phyloP scores from a whole-genome alignment of 2,888 invertebrate species.

The Pyrochroa serraticornis region DNA sequence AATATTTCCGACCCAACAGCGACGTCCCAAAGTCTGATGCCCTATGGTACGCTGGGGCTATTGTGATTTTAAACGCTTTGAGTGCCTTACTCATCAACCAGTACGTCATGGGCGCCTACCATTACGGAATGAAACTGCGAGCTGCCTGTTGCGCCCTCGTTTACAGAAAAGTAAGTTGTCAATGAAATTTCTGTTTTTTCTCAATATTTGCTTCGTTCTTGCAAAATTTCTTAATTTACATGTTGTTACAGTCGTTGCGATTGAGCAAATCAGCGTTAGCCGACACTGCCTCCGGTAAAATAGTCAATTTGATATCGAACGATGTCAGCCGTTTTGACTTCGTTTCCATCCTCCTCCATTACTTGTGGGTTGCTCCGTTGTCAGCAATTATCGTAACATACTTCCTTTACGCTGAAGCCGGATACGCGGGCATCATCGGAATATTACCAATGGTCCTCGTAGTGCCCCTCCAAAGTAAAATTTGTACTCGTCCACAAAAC shows the following conservation, averaged over 20 bases:
- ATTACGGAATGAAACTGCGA: constrained; percentile 81
- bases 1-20: constrained; percentile 66
- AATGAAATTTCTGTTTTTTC: too few species aligned
- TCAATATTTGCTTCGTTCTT: not conserved
- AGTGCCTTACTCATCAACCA: constrained; percentile 71
- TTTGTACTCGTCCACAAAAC: constrained; percentile 2
- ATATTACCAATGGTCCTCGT: constrained; percentile 78
- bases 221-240: not conserved
- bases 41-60: constrained; percentile 66
- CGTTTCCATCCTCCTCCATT: constrained; percentile 82
- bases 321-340: constrained; percentile 93
- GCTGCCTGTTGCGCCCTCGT: constrained; percentile 83
- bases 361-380: constrained; percentile 84
- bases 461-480: constrained; percentile 81
- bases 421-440: constrained; percentile 77
- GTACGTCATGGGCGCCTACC: constrained; percentile 70
- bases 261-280: constrained; percentile 74
- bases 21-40: constrained; percentile 64
- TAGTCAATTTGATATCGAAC: constrained; percentile 91
- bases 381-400: constrained; percentile 73
- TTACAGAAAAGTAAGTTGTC: constrained; percentile 77
- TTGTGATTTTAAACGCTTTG: constrained; percentile 63
- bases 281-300: constrained; percentile 83
- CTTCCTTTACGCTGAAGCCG: constrained; percentile 78
- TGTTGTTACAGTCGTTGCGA: constrained; percentile 65